Evolutionary conservation across 64 coral and sea anemone genomes (phyloP).

Genomic region (Stichodactyla mertensii): DNA sequence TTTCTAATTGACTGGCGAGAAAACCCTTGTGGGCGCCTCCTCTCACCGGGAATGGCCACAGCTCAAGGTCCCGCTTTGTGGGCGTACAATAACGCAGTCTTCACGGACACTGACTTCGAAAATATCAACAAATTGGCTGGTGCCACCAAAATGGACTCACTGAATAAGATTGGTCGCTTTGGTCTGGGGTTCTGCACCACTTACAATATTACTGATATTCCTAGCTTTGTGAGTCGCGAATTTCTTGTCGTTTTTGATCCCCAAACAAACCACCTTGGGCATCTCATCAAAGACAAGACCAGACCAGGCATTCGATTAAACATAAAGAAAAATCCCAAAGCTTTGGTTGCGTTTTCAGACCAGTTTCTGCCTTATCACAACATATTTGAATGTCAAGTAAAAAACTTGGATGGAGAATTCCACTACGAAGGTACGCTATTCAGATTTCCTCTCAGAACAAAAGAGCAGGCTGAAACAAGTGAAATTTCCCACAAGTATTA

Average conservation of each 20-base stretch:
- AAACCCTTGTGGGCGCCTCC: conserved; percentile 45
- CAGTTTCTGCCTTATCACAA: conserved; percentile 87
- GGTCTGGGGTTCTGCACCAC: conserved; percentile 84
- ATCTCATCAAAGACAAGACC: conserved; percentile 76
- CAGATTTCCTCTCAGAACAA: conserved; percentile 84
- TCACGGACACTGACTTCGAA: conserved; percentile 92
- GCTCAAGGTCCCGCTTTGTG: conserved; percentile 85
- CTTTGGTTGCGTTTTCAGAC: conserved; percentile 66
- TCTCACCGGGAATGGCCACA: conserved; percentile 78
- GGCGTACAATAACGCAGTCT: conserved; percentile 85
- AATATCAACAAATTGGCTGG: conserved; percentile 94
- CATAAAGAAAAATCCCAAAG: conserved; percentile 65
- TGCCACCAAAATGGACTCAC: conserved; percentile 68
- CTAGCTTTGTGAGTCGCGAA: conserved; percentile 93
- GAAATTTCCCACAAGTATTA: conserved; percentile 83
- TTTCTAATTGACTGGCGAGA: conserved; percentile 90
- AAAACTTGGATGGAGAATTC: conserved; percentile 31
- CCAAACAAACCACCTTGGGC: conserved; percentile 67
- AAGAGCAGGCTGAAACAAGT: conserved; percentile 76
- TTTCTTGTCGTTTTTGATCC: conserved; percentile 94
- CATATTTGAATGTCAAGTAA: conserved; percentile 70
- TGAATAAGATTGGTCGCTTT: conserved; percentile 83
- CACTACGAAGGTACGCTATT: conserved; percentile 89
- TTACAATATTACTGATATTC: conserved; percentile 88
- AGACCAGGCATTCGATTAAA: conserved; percentile 86